Evolutionary conservation across 2,113 vertebrate genomes (phyloP), one percentile per base, ranked within the genome.

Genomic region (Chaetodon trifascialis): DNA sequence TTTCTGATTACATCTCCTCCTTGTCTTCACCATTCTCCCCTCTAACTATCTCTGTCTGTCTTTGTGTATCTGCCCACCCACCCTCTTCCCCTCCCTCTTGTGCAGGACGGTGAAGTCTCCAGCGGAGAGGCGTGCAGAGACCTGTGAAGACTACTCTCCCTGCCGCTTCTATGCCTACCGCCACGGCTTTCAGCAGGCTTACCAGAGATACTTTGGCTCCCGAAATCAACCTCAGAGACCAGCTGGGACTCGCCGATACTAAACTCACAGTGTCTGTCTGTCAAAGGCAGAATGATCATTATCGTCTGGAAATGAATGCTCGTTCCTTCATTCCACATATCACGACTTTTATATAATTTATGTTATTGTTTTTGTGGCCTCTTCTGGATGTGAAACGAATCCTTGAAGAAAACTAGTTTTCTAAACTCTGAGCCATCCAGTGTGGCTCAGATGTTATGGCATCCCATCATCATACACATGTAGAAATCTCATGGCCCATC

Each of bases 81-180:
- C 2, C 51, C 51, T 2, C 17, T 4, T 16, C 47, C 6, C 10
- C 12, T 34, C 49, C 6, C 5, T 16, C 44, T 11, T 9, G 21
- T 81, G 66, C 85, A 97, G 97, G 92, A 67, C 89, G 73, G 79
- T 94, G 9, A 99, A 98, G 93, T 84, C 94, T 0, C 81, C 72
- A 2, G 83, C 92, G 0, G 98, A 99, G 94, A 67, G 73, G 7
- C 96, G 94, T 23, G 91, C 96, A 4, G 98, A 99, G 93, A 94
- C 85, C 55, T 99, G 98, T 0, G 98, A 99, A 76, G 96, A 98
- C 81, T 96, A 92, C 86, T 89, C 84, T 4, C 96, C 95, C 0
- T 99, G 98, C 0, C 96, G 96, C 34, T 71, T 67, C 58, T 96
- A 96, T 0, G 96, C 97, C 7, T 75, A 76, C 11, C 81, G 47